A percentile compares a stretch with the other conserved stretches of the same genome.
Evolutionary conservation across 2,113 vertebrate species (phyloP).

Genomic region (Picathartes gymnocephalus): DNA sequence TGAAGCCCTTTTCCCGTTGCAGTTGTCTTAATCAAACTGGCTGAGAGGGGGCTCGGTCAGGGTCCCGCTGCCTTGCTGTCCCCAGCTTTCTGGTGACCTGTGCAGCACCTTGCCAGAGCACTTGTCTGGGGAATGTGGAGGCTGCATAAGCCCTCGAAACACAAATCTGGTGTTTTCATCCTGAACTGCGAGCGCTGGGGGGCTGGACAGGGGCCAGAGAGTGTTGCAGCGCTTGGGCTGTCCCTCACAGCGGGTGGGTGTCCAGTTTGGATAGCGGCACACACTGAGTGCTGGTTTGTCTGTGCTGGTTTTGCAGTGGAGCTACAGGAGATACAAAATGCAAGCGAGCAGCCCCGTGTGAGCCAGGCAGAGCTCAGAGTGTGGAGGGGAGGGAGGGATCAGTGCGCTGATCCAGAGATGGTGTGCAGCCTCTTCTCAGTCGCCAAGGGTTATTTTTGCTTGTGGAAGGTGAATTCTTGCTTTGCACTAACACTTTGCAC

Average conservation of each 20-base stretch:
- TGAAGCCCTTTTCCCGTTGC: rapidly evolving
- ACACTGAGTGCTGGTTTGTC: rapidly evolving
- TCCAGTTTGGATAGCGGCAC: background rate
- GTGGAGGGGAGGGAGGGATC: background rate
- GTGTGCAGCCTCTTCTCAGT: background rate
- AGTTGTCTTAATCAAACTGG: background rate
- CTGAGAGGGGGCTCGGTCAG: background rate
- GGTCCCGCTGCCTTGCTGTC: background rate
- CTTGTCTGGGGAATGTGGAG: background rate
- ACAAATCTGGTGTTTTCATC: background rate
- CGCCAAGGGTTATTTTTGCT: background rate
- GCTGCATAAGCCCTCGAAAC: background rate
- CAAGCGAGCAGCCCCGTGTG: background rate
- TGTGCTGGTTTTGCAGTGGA: background rate
- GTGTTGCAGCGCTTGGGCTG: rapidly evolving
- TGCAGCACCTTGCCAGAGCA: background rate
- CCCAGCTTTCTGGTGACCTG: background rate
- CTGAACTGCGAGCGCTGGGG: rapidly evolving
- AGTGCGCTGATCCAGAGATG: rapidly evolving
- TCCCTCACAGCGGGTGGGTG: background rate
- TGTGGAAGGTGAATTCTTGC: slow-evolving; percentile 4
- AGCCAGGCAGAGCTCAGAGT: background rate
- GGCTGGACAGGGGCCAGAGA: rapidly evolving
- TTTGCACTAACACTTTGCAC: slow-evolving; percentile 66
- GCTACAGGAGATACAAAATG: rapidly evolving